Evolutionary conservation across 2,888 invertebrate genomes (phyloP).

Genomic region (Abscondita cerata): DNA sequence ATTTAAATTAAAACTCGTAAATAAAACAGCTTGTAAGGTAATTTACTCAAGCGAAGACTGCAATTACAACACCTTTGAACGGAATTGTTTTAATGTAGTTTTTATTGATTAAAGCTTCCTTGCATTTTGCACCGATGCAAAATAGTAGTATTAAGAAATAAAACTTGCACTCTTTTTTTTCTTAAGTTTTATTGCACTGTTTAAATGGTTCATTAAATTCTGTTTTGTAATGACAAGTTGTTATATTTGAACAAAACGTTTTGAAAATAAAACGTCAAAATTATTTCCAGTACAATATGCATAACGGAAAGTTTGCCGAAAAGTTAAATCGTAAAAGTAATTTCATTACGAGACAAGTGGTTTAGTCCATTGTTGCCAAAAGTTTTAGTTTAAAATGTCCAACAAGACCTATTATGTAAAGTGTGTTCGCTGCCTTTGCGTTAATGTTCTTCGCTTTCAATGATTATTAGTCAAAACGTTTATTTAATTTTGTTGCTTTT

Average conservation of each 20-base stretch:
- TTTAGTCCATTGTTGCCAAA: constrained; percentile 18
- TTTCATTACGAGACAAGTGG: constrained; percentile 21
- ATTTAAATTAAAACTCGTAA: background rate
- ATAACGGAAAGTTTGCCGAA: constrained; percentile 15
- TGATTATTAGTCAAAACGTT: no score
- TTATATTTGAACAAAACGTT: background rate
- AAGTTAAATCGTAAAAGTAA: constrained; percentile 19
- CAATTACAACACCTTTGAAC: background rate
- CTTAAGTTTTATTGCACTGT: background rate
- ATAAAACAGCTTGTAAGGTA: background rate
- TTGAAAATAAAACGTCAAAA: constrained; percentile 10
- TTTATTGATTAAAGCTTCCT: no score
- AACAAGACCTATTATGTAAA: constrained; percentile 14
- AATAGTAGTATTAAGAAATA: no score
- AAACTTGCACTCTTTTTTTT: no score
- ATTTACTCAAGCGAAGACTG: background rate
- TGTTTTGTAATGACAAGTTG: background rate
- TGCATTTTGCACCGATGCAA: background rate
- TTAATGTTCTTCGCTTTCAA: no score
- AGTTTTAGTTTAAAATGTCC: constrained; percentile 18
- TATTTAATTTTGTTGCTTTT: no score
- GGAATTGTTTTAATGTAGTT: background rate
- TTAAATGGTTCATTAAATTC: constrained; percentile 15
- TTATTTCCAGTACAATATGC: constrained; percentile 3
- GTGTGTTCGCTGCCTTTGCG: background rate